Base-by-base conservation (phyloP, 2,797 vertebrate species). In the Sebastes diaconus region DNA sequence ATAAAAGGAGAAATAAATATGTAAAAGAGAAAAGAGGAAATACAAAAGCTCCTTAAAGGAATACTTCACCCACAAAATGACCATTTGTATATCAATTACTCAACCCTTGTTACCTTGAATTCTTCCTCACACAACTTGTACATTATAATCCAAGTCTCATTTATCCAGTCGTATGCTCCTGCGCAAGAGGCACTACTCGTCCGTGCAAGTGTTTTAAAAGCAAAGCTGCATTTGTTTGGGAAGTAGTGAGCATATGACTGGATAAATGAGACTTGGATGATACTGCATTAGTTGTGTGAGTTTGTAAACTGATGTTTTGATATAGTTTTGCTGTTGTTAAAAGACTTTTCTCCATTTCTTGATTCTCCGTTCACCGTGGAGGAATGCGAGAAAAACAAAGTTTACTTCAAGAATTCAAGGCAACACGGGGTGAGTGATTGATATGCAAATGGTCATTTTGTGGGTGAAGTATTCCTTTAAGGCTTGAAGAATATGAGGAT, bases 1-100 rank as follows among this genome's bases (percentile, higher is more conserved):
- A 81, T 34, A 42, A 72, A 67, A 61, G 50, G 20, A 60, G 32
- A 25, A 68, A 75, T 30, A 71, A 72, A 78, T 36, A 72, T 9
- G 52, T 39, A 54, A 29, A 78, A 54, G 14, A 58, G 18, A 39
- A 32, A 30, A 65, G 16, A 78, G 46, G 57, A 77, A 77, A 29
- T 8, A 32, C 6, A 29, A 59, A 20, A 61, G 64, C 75, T 81
- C 69, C 68, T 83, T 80, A 54, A 68, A 32, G 20, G 13, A n/a
- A 55, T n/a, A 54, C 20, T 68, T 54, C 10, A 64, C n/a, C 12
- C 4, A 39, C 32, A 65, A 39, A 25, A 42, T 42, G 14, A 65
- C n/a, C 36, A 39, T 42, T 42, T 65, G 22, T n/a, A 30, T 60
- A 12, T n/a, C 18, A 32, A n/a, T 22, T 63, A 13, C 18, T 14